A percentile compares a stretch with the other conserved stretches of the same genome.
These are phyloP conservation scores for Chrysochloris asiatica DNA, from an alignment of 2,113 vertebrate genomes.

Conservation along the genomic window DNA sequence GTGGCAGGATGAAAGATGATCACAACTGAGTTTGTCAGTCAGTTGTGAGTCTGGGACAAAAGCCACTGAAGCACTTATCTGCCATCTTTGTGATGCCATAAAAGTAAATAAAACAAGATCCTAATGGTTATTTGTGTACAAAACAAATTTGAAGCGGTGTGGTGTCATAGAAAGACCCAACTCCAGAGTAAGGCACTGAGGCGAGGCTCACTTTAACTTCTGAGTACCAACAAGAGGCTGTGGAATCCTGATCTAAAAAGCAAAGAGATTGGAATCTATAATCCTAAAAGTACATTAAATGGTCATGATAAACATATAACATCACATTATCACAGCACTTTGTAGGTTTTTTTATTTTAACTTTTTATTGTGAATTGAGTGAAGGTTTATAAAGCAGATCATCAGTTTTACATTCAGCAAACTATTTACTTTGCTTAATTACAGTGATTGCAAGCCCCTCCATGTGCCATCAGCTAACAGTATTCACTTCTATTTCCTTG, in stretches of 20 bases:
- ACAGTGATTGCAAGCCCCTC: no score
- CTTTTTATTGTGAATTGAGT: no score
- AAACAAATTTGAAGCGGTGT: background rate
- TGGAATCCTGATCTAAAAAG: background rate
- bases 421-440: no score
- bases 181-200: background rate
- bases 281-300: background rate
- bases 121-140: background rate
- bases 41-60: background rate
- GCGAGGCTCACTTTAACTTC: background rate
- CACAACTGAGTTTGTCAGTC: no score
- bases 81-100: background rate
- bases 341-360: no score
- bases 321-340: no score
- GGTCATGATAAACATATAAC: no score
- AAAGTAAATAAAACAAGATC: background rate
- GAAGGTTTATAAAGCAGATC: no score
- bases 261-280: background rate
- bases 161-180: background rate
- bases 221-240: background rate
- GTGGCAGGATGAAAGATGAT: no score
- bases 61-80: background rate
- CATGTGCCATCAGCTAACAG: no score
- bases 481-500: no score
- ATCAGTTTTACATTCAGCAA: no score